Evolutionary conservation across 2,797 vertebrate genomes (phyloP).

Genomic region (Threskiornis aethiopicus): DNA sequence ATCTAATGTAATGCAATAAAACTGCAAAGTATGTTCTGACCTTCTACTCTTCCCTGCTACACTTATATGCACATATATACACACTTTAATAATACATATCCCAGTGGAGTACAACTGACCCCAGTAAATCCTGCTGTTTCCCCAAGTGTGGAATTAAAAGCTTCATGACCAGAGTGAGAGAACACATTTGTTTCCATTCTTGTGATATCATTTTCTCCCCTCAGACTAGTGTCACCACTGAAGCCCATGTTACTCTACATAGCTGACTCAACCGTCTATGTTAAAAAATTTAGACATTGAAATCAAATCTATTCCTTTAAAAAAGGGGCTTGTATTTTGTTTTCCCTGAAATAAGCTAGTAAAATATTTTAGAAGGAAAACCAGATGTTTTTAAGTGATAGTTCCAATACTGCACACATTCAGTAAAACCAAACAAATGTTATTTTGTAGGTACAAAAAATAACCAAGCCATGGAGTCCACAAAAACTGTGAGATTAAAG

Average conservation of each 20-base stretch:
- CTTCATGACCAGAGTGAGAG: conserved; percentile 42
- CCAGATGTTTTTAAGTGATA: background rate
- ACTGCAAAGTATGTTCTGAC: conserved; percentile 56
- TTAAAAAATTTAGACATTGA: background rate
- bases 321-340: background rate
- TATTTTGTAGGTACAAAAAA: background rate
- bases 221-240: conserved; percentile 12
- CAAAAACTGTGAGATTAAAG: background rate
- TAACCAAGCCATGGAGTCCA: background rate
- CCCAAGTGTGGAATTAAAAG: conserved; percentile 69
- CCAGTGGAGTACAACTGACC: conserved; percentile 54
- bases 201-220: conserved; percentile 43
- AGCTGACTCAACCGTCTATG: background rate
- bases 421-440: background rate
- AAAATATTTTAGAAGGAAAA: background rate
- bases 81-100: conserved; percentile 70
- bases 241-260: background rate
- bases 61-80: background rate
- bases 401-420: background rate
- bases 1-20: conserved; percentile 59
- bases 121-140: conserved; percentile 60
- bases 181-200: conserved; percentile 60
- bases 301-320: background rate
- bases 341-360: background rate
- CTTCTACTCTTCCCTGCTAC: conserved; percentile 31